Conservation (phyloP, 2,797 vertebrate genomes). For the Lithobates pipiens region DNA sequence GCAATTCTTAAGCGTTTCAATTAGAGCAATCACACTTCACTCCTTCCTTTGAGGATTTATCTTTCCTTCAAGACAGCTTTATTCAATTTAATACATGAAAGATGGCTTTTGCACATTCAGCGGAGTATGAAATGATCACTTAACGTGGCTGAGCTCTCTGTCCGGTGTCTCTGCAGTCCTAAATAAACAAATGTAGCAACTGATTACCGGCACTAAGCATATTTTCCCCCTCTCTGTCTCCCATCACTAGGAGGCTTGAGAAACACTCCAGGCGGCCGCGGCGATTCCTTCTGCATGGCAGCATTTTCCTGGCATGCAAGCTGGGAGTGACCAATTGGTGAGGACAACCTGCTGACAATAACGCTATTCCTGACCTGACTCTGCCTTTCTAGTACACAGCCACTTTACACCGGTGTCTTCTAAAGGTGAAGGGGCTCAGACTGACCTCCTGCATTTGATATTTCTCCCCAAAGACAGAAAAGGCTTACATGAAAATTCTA, state of each 20-base stretch:
- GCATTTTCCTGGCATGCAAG: slow-evolving; percentile 59
- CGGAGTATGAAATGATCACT: slow-evolving; percentile 54
- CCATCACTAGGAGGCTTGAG: slow-evolving; percentile 28
- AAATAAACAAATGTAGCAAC: slow-evolving; percentile 42
- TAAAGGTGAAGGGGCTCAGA: neutral
- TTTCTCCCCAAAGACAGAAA: too few species aligned
- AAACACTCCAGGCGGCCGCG: slow-evolving; percentile 40
- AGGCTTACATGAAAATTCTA: neutral
- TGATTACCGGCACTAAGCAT: slow-evolving; percentile 40
- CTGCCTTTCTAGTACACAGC: neutral
- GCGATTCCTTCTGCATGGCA: slow-evolving; percentile 59
- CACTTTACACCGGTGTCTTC: neutral
- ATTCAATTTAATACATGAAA: slow-evolving; percentile 55
- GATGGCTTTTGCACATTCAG: slow-evolving; percentile 48
- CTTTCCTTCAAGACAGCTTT: slow-evolving; percentile 51
- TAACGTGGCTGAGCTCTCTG: slow-evolving; percentile 33
- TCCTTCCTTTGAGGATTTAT: slow-evolving; percentile 48
- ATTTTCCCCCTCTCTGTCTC: slow-evolving; percentile 7
- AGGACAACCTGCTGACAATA: slow-evolving; percentile 21
- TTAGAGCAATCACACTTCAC: slow-evolving; percentile 52
- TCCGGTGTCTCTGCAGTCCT: slow-evolving; percentile 44
- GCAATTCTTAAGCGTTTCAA: slow-evolving; percentile 42
- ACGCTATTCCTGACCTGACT: neutral
- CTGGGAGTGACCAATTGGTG: slow-evolving; percentile 39
- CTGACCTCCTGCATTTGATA: too few species aligned